These are phyloP conservation scores for Bovichtus variegatus DNA, from an alignment of 2,797 vertebrate species.

Conservation along the genomic window DNA sequence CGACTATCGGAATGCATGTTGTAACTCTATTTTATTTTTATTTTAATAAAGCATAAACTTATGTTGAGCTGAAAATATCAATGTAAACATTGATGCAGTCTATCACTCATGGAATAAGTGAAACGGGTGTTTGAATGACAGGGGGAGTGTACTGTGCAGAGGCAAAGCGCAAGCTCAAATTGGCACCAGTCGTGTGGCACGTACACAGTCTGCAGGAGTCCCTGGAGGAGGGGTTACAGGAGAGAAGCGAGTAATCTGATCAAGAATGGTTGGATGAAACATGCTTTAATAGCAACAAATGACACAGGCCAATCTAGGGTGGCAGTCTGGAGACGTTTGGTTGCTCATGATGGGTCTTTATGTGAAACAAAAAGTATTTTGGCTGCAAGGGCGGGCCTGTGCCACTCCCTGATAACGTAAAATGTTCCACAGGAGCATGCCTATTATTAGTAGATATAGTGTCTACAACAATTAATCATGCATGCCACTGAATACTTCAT, in stretches of 20 bases:
- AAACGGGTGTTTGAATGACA: slow-evolving; percentile 17
- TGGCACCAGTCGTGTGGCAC: slow-evolving; percentile 72
- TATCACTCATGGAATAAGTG: neutral
- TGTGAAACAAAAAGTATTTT: slow-evolving; percentile 24
- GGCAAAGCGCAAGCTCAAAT: slow-evolving; percentile 40
- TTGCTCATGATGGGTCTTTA: neutral
- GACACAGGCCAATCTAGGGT: neutral
- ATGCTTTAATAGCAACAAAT: slow-evolving; percentile 55
- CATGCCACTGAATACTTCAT: neutral
- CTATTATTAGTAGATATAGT: neutral
- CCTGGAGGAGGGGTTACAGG: slow-evolving; percentile 60
- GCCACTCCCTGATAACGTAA: neutral
- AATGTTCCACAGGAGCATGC: neutral
- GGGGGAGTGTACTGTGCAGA: slow-evolving; percentile 30
- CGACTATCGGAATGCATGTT: neutral
- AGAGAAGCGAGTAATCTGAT: slow-evolving; percentile 61
- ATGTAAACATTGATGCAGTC: neutral
- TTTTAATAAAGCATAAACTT: neutral
- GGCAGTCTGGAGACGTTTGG: neutral
- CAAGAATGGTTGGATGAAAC: slow-evolving; percentile 57
- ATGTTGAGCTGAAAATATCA: neutral
- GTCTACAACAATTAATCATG: neutral
- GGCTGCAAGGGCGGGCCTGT: neutral
- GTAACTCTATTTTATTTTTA: neutral
- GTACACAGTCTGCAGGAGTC: slow-evolving; percentile 77